Evolutionary conservation across 1,140 invertebrate species (phyloP).

Genomic region (Drosophila navojoa): DNA sequence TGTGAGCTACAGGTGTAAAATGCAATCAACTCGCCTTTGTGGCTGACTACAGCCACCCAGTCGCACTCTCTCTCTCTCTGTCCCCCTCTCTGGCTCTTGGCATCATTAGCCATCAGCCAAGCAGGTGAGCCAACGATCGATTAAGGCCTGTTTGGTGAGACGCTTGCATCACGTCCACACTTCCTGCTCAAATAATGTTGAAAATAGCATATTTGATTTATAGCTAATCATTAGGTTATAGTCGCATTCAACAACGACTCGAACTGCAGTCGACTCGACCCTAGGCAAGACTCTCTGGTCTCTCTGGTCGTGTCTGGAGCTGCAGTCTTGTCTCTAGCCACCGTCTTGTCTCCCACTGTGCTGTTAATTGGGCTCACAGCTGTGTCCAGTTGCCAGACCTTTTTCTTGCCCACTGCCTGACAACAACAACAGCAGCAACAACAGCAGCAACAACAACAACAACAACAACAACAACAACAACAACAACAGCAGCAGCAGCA

Average conservation of each 20-base stretch:
- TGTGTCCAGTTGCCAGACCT: constrained; percentile 46
- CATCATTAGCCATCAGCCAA: constrained; percentile 69
- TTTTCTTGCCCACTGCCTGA: constrained; percentile 3
- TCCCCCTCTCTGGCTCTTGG: constrained; percentile 30
- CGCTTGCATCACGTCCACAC: constrained; percentile 77
- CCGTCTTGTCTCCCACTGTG: constrained; percentile 66
- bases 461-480: constrained; percentile 38
- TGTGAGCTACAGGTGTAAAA: constrained; percentile 81
- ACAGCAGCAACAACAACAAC: constrained; percentile 40
- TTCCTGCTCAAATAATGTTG: constrained; percentile 81
- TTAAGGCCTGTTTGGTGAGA: constrained; percentile 63
- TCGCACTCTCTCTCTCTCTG: no score
- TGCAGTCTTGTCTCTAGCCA: constrained; percentile 6
- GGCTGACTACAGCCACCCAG: constrained; percentile 52
- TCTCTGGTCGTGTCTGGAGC: not conserved
- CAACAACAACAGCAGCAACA: not conserved
- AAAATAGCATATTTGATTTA: constrained; percentile 78
- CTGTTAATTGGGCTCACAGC: constrained; percentile 77
- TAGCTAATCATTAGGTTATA: constrained; percentile 80
- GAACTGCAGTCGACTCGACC: constrained; percentile 3
- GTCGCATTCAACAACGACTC: constrained; percentile 42
- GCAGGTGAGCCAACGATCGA: constrained; percentile 48
- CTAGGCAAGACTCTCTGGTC: constrained; percentile 12
- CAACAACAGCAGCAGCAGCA: not conserved
- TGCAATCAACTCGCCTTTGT: constrained; percentile 56